Conservation (phyloP, 2,888 invertebrate species). For the Pherbina coryleti region DNA sequence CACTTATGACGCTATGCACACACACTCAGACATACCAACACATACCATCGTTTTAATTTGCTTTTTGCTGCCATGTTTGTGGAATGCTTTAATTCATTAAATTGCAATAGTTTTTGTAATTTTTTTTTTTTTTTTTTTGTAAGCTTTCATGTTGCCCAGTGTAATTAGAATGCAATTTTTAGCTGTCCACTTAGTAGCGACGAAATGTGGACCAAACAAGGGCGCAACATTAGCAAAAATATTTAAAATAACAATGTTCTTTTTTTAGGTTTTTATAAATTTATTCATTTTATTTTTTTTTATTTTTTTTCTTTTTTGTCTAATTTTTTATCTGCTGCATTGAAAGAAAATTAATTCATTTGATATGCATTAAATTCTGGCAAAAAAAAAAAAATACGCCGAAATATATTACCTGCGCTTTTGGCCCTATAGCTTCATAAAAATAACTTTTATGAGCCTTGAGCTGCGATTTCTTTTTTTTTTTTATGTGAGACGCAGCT, state of each 20-base stretch:
- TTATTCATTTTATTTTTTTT: background rate
- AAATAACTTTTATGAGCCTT: background rate
- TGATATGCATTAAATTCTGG: conserved; percentile 57
- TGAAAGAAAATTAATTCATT: conserved; percentile 56
- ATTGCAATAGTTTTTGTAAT: background rate
- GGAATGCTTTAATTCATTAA: conserved; percentile 13
- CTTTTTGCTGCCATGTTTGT: background rate
- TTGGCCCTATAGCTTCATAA: background rate
- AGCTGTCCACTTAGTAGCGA: background rate
- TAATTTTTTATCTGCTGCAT: no score
- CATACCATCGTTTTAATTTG: no score
- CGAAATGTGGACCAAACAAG: background rate
- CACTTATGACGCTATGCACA: background rate
- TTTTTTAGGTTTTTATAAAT: background rate
- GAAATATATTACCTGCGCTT: background rate
- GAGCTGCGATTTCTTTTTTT: background rate
- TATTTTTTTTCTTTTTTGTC: background rate
- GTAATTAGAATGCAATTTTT: background rate
- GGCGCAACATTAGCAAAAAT: no score
- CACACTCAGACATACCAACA: background rate
- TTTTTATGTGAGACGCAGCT: background rate
- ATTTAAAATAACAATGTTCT: no score
- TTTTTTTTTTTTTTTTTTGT: no score
- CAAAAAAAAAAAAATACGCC: background rate
- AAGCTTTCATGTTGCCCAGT: background rate